Evolutionary conservation across 2,888 invertebrate species (phyloP).

Genomic region (Pseudanteris insignis): DNA sequence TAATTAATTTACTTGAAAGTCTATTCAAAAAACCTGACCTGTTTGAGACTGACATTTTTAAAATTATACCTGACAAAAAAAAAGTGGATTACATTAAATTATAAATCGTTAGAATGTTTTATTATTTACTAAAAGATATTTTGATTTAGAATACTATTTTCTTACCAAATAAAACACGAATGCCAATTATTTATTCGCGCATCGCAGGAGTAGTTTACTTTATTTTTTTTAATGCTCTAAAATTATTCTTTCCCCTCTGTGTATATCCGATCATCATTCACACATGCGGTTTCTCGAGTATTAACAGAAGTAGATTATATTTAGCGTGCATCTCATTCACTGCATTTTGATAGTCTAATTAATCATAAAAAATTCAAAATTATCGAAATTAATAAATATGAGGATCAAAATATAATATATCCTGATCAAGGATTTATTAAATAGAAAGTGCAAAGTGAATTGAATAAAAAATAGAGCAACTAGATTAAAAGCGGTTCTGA

Average conservation of each 20-base stretch:
- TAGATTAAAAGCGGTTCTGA: too few species aligned
- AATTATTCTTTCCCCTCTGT: constrained; percentile 49
- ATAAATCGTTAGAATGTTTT: too few species aligned
- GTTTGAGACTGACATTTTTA: constrained; percentile 19
- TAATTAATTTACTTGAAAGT: constrained; percentile 42
- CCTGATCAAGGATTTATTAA: too few species aligned
- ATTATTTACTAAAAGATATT: too few species aligned
- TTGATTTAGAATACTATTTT: too few species aligned
- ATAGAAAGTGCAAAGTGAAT: too few species aligned
- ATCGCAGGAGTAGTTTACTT: neutral
- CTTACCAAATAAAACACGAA: too few species aligned
- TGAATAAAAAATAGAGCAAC: too few species aligned
- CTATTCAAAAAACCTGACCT: constrained; percentile 34
- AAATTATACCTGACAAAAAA: neutral
- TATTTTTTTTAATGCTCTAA: constrained; percentile 39
- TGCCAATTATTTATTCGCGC: too few species aligned
- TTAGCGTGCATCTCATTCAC: constrained; percentile 53
- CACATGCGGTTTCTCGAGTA: constrained; percentile 55
- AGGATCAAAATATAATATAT: too few species aligned
- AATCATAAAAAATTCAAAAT: constrained; percentile 5
- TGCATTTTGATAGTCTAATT: constrained; percentile 43
- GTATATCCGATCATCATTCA: constrained; percentile 48
- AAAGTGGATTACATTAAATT: too few species aligned
- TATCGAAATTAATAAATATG: too few species aligned
- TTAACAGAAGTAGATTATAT: constrained; percentile 59